A percentile compares a stretch with the other conserved stretches of the same genome.
Evolutionary conservation across 2,113 vertebrate species (phyloP).

Genomic region (Tautogolabrus adspersus): DNA sequence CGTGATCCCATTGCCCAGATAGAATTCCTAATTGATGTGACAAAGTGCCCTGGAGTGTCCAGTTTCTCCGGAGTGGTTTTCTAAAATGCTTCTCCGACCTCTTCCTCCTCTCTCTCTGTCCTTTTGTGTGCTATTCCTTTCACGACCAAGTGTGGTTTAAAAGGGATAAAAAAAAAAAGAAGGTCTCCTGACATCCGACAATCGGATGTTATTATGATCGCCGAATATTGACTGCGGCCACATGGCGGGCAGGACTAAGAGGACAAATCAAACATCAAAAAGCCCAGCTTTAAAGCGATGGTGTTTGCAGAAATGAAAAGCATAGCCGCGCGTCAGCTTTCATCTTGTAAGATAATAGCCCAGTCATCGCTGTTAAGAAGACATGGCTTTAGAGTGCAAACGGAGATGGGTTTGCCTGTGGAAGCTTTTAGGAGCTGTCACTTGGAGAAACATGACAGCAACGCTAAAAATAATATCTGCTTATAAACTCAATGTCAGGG

Average conservation of each 20-base stretch:
- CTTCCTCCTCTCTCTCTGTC: slow-evolving; percentile 35
- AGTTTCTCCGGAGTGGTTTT: slow-evolving; percentile 75
- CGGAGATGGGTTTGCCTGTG: slow-evolving; percentile 67
- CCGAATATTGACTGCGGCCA: slow-evolving; percentile 72
- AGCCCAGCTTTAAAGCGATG: slow-evolving; percentile 50
- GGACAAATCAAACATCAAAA: slow-evolving; percentile 77
- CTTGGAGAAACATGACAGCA: slow-evolving; percentile 68
- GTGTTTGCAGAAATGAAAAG: slow-evolving; percentile 71
- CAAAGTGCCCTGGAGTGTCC: slow-evolving; percentile 77
- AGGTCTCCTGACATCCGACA: slow-evolving; percentile 68
- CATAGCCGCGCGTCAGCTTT: slow-evolving; percentile 70
- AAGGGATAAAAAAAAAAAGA: slow-evolving; percentile 57
- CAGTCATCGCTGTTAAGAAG: slow-evolving; percentile 70
- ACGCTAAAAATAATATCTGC: slow-evolving; percentile 79
- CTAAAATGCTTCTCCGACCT: slow-evolving; percentile 71
- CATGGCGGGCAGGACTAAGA: slow-evolving; percentile 47
- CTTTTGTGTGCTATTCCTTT: slow-evolving; percentile 63
- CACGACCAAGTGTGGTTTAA: slow-evolving; percentile 62
- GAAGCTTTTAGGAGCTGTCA: slow-evolving; percentile 80
- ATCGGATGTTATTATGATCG: slow-evolving; percentile 75
- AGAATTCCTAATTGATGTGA: slow-evolving; percentile 83
- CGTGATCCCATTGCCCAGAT: slow-evolving; percentile 72
- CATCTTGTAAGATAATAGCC: slow-evolving; percentile 81
- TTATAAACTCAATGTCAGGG: slow-evolving; percentile 78
- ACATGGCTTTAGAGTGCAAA: slow-evolving; percentile 72